Percentiles rank a stretch among this genome's conserved stretches.
Conservation (phyloP, 1,140 invertebrate species). For the Wiebesia pumilae region DNA sequence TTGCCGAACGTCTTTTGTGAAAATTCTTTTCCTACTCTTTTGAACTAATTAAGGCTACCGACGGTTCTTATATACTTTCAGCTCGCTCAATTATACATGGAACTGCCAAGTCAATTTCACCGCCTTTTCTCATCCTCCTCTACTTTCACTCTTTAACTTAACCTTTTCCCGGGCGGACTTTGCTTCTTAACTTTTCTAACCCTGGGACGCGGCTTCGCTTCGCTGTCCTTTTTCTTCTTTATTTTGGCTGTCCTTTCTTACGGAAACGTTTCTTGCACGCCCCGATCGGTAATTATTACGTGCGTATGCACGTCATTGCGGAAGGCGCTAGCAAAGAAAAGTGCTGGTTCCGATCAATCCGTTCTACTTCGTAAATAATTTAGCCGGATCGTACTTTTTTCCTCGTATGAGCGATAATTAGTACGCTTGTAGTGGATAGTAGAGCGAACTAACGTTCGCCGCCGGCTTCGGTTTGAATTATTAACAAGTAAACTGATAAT, state of each 20-base stretch:
- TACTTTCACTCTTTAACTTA: not conserved
- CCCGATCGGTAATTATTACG: not conserved
- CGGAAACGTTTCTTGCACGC: not conserved
- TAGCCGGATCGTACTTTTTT: too few relatives aligned
- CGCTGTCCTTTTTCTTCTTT: too few relatives aligned
- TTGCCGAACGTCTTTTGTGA: not conserved
- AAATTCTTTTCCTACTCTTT: conserved; percentile 3
- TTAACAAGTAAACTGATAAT: too few relatives aligned
- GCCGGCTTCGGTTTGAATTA: too few relatives aligned
- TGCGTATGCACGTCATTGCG: not conserved
- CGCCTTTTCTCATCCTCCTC: conserved; percentile 16
- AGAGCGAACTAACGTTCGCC: too few relatives aligned
- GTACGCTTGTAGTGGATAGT: too few relatives aligned
- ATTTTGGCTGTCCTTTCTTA: too few relatives aligned
- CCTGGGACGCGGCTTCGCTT: too few relatives aligned
- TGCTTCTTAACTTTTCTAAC: conserved; percentile 10
- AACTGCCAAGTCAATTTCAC: conserved; percentile 52
- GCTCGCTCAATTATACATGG: conserved; percentile 55
- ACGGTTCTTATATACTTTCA: not conserved
- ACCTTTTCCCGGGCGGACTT: not conserved
- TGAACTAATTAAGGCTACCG: conserved; percentile 50
- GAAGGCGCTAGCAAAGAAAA: not conserved
- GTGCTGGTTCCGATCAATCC: not conserved
- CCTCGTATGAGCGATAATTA: too few relatives aligned
- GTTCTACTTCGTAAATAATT: too few relatives aligned